A percentile compares a stretch with the other conserved stretches of the same genome.
phyloP scores from a whole-genome alignment of 2,888 invertebrate species.

The Embidobia sp. region DNA sequence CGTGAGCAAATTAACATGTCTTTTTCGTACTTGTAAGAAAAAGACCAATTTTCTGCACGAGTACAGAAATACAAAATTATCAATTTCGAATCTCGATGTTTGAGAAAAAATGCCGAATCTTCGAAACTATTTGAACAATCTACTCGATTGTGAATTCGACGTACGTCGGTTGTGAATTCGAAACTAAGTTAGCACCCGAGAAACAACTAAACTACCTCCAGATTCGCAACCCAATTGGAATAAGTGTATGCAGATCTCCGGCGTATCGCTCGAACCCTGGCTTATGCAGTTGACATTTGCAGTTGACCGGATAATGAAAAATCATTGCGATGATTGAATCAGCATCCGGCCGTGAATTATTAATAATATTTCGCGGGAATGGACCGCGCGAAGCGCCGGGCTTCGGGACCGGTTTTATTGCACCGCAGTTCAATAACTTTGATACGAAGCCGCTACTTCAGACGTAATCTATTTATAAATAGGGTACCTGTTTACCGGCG shows the following conservation, averaged over 20 bases:
- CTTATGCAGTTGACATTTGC: conserved; percentile 29
- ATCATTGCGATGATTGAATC: conserved; percentile 40
- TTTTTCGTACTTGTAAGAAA: too few species aligned
- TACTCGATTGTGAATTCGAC: too few species aligned
- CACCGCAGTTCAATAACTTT: conserved; percentile 48
- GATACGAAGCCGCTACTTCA: conserved; percentile 29
- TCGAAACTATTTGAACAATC: too few species aligned
- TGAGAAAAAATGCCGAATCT: too few species aligned
- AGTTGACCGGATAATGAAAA: conserved; percentile 36
- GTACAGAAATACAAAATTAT: too few species aligned
- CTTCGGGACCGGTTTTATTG: conserved; percentile 44
- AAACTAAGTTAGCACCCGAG: too few species aligned
- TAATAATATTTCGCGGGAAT: conserved; percentile 35
- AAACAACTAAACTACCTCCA: too few species aligned
- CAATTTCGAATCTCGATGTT: too few species aligned
- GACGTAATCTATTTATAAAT: conserved; percentile 53
- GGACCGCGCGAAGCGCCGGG: conserved; percentile 25
- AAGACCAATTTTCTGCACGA: too few species aligned
- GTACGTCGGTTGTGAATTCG: too few species aligned
- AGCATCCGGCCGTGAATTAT: conserved; percentile 24
- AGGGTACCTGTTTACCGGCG: conserved; percentile 42
- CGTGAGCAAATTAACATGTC: too few species aligned
- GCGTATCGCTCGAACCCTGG: conserved; percentile 20
- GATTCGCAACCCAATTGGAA: too few species aligned
- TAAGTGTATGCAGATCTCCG: conserved; percentile 21